Evolutionary conservation across 2,113 vertebrate species (phyloP).

Genomic region (Oryzias melastigma): DNA sequence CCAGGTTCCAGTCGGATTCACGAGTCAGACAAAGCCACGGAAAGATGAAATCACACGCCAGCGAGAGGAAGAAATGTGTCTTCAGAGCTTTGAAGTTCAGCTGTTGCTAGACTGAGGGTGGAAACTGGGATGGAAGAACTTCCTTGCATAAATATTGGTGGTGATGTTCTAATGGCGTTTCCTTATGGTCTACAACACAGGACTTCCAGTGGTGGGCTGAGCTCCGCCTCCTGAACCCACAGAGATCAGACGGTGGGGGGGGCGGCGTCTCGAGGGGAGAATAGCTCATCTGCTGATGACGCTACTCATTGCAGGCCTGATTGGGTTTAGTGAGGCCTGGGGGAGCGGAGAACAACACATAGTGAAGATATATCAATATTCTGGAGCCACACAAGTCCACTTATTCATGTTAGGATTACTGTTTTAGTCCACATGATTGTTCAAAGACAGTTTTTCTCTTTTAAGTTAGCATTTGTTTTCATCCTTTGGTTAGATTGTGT

Average conservation of each 20-base stretch:
- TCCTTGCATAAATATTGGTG: conserved; percentile 55
- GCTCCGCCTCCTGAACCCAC: conserved; percentile 25
- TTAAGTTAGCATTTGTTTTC: no score
- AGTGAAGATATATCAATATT: conserved; percentile 53
- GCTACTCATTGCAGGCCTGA: conserved; percentile 59
- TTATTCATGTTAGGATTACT: conserved; percentile 10
- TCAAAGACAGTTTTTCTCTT: no score
- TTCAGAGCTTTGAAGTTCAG: conserved; percentile 35
- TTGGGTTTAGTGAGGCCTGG: conserved; percentile 59
- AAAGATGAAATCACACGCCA: conserved; percentile 1
- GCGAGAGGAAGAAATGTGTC: conserved; percentile 13
- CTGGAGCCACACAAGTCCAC: conserved; percentile 15
- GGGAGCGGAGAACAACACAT: conserved; percentile 40
- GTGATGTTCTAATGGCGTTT: conserved; percentile 55
- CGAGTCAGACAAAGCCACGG: neutral
- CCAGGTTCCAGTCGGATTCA: neutral
- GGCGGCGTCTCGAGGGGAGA: conserved; percentile 45
- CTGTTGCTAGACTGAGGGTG: conserved; percentile 21
- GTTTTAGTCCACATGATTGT: conserved; percentile 13
- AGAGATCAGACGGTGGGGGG: conserved; percentile 46
- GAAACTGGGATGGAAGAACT: conserved; percentile 25
- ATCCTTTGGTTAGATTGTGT: no score
- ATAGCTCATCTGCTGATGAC: conserved; percentile 60
- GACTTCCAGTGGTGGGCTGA: conserved; percentile 36
- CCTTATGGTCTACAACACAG: conserved; percentile 32